Evolutionary conservation across 1,140 invertebrate genomes (phyloP), one percentile per base, ranked within the genome.

Genomic region (Phymorhynchus buccinoides): DNA sequence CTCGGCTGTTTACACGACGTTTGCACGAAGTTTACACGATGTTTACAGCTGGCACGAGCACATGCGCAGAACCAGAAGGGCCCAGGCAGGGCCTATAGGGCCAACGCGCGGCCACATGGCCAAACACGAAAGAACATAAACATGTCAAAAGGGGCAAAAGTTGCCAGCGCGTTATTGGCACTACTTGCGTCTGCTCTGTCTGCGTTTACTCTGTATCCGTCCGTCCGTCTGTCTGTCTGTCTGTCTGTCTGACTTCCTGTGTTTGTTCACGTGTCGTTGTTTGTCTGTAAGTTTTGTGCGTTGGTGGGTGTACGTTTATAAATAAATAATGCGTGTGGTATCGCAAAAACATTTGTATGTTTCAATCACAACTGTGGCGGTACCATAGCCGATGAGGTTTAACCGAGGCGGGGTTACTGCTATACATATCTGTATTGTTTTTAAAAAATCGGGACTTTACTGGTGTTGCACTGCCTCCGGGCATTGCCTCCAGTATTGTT

Each of bases 101-200:
- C 81, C 37, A 32, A 22, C 32, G 30, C 27, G 18, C n/a, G 39
- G 4, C 62, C 81, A 83, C 81, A 83, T 83, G 81, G 81, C 81
- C 81, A 37, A 83, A 83, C 81, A 83, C 39, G 62, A 66, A 18
- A 44, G 39, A 83, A 83, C 68, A 83, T 83, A 83, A 83, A 83
- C 81, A 83, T 83, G 81, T 83, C 81, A 83, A 73, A 44, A 37
- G 52, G 56, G 52, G 56, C 81, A 32, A 42, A 83, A 66, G 73
- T 22, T 27, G 62, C n/a, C 14, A 66, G 37, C 81, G 66, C 71
- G 66, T 73, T 83, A 71, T 44, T 44, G 41, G 30, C 35, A 68
- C 81, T 32, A 3, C 71, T 62, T 27, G 22, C 56, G 48, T 52
- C 48, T 52, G 56, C 22, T 27, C n/a, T 62, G 56, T 62, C 56